Base-by-base conservation (phyloP, 2,888 invertebrate species). In the Apocheima hispidaria region DNA sequence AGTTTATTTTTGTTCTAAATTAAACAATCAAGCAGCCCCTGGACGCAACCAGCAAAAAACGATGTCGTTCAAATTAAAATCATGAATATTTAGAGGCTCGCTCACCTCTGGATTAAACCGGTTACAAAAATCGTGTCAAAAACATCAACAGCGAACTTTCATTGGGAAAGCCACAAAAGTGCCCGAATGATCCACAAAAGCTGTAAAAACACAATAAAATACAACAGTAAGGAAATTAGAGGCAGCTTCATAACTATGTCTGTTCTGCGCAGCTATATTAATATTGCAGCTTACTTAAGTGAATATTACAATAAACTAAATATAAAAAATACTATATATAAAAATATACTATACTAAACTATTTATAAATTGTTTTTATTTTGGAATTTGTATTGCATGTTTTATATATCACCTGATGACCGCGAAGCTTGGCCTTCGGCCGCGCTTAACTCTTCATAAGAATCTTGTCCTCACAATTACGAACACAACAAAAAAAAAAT, bases 101-200 rank as follows among this genome's bases (percentile, higher is more conserved):
- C 56, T 40, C 61, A 61, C 61, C 61, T 56, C 60, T 30, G 30
- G 44, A 55, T 55, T 60, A 56, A 44, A 54, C 18, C 14, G 49
- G 44, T 61, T 51, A 51, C 56, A 56, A 52, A 61, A 61, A 56
- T 60, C 51, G 61, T 52, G 61, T 51, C 61, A 56, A 56, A 58
- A 61, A 61, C 46, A 48, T 48, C 56, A 61, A 48, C 51, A 21
- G 18, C 21, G 43, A 54, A 44, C 20, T 40, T 50, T 36, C 23
- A 44, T 52, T 52, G 51, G 46, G 12, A 52, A 55, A 52, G 50
- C 55, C 55, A 55, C 61, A 40, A 48, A 51, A 61, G 46, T 52
- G 46, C 18, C 33, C 20, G 30, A 50, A 60, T 21, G 60, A 49
- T 54, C 43, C 48, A 49, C 38, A 38, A 59, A 51, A 59, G 53